Conservation (phyloP, 1,140 invertebrate species). For the Eumeta japonica region DNA sequence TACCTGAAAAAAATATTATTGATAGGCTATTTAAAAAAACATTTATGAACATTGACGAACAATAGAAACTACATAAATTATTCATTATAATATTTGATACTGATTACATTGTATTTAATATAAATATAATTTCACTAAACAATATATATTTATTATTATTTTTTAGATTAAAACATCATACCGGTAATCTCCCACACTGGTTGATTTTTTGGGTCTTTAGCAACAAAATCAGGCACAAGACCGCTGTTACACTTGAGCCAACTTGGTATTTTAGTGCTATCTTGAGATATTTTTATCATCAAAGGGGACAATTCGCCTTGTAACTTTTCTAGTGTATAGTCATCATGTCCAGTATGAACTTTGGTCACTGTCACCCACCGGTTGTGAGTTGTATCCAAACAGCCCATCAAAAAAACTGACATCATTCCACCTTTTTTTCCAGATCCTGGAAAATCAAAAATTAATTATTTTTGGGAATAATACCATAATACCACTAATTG, state of each 20-base stretch:
- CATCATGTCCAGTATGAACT: slow-evolving; percentile 84
- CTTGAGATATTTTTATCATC: slow-evolving; percentile 77
- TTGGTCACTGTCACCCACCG: slow-evolving; percentile 87
- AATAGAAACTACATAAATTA: too few relatives aligned
- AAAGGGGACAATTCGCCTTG: slow-evolving; percentile 67
- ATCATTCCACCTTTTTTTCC: slow-evolving; percentile 91
- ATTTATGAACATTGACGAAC: too few relatives aligned
- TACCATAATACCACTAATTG: background rate
- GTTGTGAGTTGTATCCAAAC: slow-evolving; percentile 67
- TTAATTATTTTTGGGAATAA: slow-evolving; percentile 4
- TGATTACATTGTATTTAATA: too few relatives aligned
- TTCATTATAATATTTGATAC: too few relatives aligned
- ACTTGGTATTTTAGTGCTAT: slow-evolving; percentile 66
- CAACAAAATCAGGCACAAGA: slow-evolving; percentile 87
- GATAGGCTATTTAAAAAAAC: background rate
- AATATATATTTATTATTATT: too few relatives aligned
- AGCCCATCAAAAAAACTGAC: slow-evolving; percentile 92
- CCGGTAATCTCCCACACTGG: slow-evolving; percentile 93
- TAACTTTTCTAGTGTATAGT: slow-evolving; percentile 74
- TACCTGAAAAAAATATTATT: slow-evolving; percentile 61
- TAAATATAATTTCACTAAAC: too few relatives aligned
- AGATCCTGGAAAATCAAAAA: slow-evolving; percentile 54
- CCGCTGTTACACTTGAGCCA: slow-evolving; percentile 84
- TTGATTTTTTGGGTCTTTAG: slow-evolving; percentile 76
- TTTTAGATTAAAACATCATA: too few relatives aligned